Percentiles rank a stretch among this genome's conserved stretches.
These are phyloP conservation scores for Philereme transversata DNA, from an alignment of 2,888 invertebrate genomes.

Conservation along the genomic window DNA sequence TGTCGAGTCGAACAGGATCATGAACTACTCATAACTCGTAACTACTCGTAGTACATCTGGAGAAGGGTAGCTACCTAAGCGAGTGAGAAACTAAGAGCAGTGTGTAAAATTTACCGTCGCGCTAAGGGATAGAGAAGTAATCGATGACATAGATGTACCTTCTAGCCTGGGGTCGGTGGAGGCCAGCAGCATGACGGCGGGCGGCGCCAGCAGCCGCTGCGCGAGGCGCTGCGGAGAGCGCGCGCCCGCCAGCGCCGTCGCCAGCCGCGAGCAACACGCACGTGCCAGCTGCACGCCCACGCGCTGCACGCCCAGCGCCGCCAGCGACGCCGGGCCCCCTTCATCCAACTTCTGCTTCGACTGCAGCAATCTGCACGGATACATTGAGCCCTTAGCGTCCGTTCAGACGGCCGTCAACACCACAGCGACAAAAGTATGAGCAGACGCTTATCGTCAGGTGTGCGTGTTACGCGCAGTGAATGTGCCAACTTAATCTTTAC, in stretches of 20 bases:
- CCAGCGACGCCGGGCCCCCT: conserved; percentile 12
- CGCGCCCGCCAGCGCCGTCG: conserved; percentile 41
- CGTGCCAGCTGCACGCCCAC: conserved; percentile 62
- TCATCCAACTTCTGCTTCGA: conserved; percentile 35
- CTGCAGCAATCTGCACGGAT: conserved; percentile 39
- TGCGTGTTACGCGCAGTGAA: too few relatives aligned
- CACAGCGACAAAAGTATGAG: too few relatives aligned
- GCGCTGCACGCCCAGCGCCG: conserved; percentile 46
- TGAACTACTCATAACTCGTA: too few relatives aligned
- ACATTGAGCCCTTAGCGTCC: background rate
- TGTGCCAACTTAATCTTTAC: too few relatives aligned
- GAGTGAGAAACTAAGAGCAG: too few relatives aligned
- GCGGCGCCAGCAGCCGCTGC: conserved; percentile 52
- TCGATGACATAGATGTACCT: conserved; percentile 30
- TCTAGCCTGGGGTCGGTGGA: conserved; percentile 32
- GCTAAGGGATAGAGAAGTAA: too few relatives aligned
- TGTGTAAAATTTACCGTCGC: too few relatives aligned
- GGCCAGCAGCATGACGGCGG: conserved; percentile 39
- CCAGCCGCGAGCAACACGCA: conserved; percentile 59
- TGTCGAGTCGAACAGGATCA: too few relatives aligned
- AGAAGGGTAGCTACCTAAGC: too few relatives aligned
- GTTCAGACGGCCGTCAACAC: too few relatives aligned
- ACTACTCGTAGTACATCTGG: too few relatives aligned
- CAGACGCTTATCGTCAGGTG: too few relatives aligned
- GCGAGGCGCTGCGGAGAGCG: conserved; percentile 54